Conservation (phyloP, 2,113 vertebrate genomes). For the Paramisgurnus dabryanus region DNA sequence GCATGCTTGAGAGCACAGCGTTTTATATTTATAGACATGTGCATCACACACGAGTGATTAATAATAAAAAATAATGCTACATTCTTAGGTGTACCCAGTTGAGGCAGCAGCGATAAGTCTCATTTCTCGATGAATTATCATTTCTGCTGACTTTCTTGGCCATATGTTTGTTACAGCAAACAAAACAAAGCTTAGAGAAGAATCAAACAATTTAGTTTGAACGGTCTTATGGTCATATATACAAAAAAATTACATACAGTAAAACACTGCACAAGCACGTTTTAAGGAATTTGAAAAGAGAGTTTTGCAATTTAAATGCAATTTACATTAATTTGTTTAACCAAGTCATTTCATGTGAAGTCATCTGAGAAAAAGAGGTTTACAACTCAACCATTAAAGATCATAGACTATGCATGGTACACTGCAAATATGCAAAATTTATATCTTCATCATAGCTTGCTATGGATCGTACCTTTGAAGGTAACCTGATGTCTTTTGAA, state of each 20-base stretch:
- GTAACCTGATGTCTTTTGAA: too few relatives aligned
- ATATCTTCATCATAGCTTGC: too few relatives aligned
- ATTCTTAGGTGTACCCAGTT: neutral
- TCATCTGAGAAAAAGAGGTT: neutral
- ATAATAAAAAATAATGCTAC: neutral
- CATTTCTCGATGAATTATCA: neutral
- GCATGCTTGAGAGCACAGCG: neutral
- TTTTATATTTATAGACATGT: neutral
- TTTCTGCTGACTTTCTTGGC: neutral
- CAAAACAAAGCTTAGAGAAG: neutral
- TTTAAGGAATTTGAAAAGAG: constrained; percentile 3
- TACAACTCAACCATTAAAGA: neutral
- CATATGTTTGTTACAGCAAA: neutral
- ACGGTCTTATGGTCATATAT: neutral
- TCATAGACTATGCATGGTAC: neutral
- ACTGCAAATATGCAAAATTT: too few relatives aligned
- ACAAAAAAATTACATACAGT: neutral
- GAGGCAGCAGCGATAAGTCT: neutral
- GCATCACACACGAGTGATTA: neutral
- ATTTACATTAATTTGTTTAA: constrained; percentile 20
- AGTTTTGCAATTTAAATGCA: constrained; percentile 13
- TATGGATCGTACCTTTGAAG: too few relatives aligned
- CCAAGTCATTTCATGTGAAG: neutral
- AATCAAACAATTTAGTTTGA: neutral
- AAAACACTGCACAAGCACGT: neutral